Evolutionary conservation across 2,113 vertebrate genomes (phyloP), one percentile per base, ranked within the genome.

Genomic region (Xenopus tropicalis): DNA sequence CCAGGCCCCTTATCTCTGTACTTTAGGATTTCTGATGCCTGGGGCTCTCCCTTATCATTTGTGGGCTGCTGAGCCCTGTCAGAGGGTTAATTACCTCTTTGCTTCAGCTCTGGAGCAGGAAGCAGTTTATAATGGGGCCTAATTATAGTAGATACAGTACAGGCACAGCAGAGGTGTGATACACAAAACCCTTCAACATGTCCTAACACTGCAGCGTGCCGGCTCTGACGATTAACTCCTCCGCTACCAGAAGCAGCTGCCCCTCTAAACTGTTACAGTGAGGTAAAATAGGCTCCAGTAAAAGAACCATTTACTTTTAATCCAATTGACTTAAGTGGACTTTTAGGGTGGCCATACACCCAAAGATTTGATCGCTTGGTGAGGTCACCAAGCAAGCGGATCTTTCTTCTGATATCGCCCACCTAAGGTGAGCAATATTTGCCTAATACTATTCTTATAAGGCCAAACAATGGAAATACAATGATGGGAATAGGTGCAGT

Each of bases 71-170:
- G n/a, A 46, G 14, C n/a, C 42, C 72, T 68, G 65, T 68, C 72
- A 67, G 17, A 42, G 71, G 63, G 65, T 51, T 68, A 52, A 68
- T 74, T 4, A 61, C 64, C 64, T 51, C 64, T 58, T 23, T 44
- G 20, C 62, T 43, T 25, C n/a, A 11, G 17, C 62, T 44, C 62
- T 24, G 61, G 22, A 25, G 61, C 72, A 48, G 72, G 72, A 68
- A 68, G 72, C 23, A 19, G 54, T 21, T 29, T 66, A 48, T 68
- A 52, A 68, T 51, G 54, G 29, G 20, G 58, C 63, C 72, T 74
- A 68, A 74, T 74, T 74, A 74, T 68, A 74, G 72, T 11, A 48
- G 64, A 61, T 52, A 20, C 20, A 61, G 23, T 51, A 43, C 64
- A 52, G 72, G 57, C 72, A 3, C 16, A 12, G 13, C 6, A 46